Percentiles rank a stretch among this genome's conserved stretches.
phyloP scores from a whole-genome alignment of 1,140 invertebrate species.

The Drosophila pectinifera region DNA sequence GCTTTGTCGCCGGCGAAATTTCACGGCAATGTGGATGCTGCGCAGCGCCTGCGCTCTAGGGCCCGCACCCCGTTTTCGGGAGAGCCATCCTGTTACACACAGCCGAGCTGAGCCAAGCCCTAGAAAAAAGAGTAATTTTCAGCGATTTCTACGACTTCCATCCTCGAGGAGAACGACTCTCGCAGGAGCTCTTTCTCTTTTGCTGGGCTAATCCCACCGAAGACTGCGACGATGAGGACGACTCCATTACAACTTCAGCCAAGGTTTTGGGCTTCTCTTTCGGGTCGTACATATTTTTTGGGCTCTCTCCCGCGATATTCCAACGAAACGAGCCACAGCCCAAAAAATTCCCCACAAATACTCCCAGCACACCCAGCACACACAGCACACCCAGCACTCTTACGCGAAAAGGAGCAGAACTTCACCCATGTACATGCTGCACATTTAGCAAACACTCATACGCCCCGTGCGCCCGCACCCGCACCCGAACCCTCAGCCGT shows the following conservation, averaged over 20 bases:
- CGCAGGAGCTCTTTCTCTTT: constrained; percentile 49
- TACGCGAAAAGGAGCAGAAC: constrained; percentile 20
- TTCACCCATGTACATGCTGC: constrained; percentile 29
- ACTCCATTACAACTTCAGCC: constrained; percentile 67
- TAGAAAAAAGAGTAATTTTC: constrained; percentile 19
- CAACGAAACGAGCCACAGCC: constrained; percentile 75
- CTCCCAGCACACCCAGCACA: constrained; percentile 31
- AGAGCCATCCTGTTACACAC: constrained; percentile 38
- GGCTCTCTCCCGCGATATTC: constrained; percentile 51
- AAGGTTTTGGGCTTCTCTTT: constrained; percentile 35
- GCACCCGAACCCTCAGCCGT: too few relatives aligned
- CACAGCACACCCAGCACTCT: constrained; percentile 22
- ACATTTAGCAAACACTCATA: constrained; percentile 54
- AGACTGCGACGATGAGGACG: neutral
- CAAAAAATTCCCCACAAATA: constrained; percentile 63
- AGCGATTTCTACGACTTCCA: neutral
- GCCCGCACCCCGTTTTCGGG: constrained; percentile 65
- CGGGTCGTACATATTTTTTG: constrained; percentile 35
- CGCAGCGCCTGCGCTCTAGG: constrained; percentile 62
- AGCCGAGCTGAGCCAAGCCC: constrained; percentile 64
- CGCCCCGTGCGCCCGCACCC: constrained; percentile 22
- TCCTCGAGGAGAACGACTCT: constrained; percentile 7
- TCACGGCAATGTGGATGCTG: constrained; percentile 53
- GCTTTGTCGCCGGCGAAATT: constrained; percentile 58
- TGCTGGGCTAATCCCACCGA: constrained; percentile 50